Evolutionary conservation across 2,797 vertebrate genomes (phyloP).

Genomic region (Melanotaenia pygmaea): DNA sequence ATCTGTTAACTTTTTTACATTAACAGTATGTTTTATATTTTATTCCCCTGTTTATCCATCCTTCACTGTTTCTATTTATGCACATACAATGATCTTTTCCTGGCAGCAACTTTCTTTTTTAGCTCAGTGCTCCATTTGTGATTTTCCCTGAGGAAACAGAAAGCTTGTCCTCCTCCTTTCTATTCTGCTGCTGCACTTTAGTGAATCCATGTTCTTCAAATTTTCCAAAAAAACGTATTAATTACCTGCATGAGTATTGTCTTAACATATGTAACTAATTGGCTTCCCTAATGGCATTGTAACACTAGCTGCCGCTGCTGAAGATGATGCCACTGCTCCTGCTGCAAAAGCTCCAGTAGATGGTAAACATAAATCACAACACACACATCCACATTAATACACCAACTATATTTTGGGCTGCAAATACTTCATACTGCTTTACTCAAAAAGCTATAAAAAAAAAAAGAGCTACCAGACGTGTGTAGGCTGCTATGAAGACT

Average conservation of each 20-base stretch:
- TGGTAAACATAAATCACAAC: constrained; percentile 54
- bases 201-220: constrained; percentile 2
- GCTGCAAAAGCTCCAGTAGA: constrained; percentile 50
- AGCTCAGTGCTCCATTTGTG: not conserved
- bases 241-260: constrained; percentile 33
- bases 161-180: not conserved
- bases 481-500: constrained; percentile 3
- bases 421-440: constrained; percentile 12
- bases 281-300: constrained; percentile 59
- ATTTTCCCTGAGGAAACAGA: constrained; percentile 2
- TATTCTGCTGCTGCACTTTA: constrained; percentile 34
- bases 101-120: not conserved
- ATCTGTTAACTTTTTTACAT: constrained; percentile 8
- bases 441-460: not conserved
- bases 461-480: not conserved
- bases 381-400: constrained; percentile 12
- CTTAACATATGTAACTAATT: constrained; percentile 30
- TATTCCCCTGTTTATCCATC: not conserved
- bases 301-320: constrained; percentile 59
- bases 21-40: not conserved
- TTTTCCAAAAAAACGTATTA: constrained; percentile 13
- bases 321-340: constrained; percentile 42
- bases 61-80: not conserved
- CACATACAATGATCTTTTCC: not conserved
- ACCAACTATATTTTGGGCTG: constrained; percentile 8